Evolutionary conservation across 2,113 vertebrate genomes (phyloP).

Genomic region (Mormyrus lacerda): DNA sequence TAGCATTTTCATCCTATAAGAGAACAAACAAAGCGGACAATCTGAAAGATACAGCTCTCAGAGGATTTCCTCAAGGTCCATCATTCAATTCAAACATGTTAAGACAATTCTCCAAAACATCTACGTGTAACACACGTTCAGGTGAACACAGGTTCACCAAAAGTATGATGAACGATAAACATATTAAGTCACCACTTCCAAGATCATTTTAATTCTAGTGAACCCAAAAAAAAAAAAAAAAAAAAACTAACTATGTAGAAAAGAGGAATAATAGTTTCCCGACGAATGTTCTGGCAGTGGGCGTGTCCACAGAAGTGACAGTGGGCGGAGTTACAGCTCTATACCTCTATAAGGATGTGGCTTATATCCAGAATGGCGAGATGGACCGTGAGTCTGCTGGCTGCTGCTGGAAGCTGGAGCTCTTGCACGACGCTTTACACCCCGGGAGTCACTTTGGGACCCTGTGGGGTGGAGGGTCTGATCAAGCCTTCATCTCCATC

Average conservation of each 20-base stretch:
- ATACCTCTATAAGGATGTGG: neutral
- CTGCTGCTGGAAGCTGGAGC: neutral
- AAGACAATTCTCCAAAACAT: neutral
- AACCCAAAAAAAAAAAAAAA: neutral
- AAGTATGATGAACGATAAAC: neutral
- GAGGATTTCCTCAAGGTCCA: neutral
- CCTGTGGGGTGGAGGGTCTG: neutral
- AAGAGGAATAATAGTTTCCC: neutral
- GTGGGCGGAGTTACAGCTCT: neutral
- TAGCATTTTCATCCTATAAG: neutral
- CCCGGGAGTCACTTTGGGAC: neutral
- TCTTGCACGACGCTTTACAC: neutral
- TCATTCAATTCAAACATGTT: neutral
- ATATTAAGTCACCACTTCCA: neutral
- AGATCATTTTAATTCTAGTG: neutral
- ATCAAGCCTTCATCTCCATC: neutral
- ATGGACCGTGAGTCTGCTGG: neutral
- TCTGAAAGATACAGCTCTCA: neutral
- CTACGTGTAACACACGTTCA: neutral
- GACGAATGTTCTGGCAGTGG: neutral
- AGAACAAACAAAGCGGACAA: neutral
- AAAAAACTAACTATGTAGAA: neutral
- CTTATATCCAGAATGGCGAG: neutral
- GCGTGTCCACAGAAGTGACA: neutral
- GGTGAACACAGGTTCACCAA: neutral